These are phyloP conservation scores for Drosophila lacicola DNA, from an alignment of 2,888 invertebrate species.

Conservation along the genomic window DNA sequence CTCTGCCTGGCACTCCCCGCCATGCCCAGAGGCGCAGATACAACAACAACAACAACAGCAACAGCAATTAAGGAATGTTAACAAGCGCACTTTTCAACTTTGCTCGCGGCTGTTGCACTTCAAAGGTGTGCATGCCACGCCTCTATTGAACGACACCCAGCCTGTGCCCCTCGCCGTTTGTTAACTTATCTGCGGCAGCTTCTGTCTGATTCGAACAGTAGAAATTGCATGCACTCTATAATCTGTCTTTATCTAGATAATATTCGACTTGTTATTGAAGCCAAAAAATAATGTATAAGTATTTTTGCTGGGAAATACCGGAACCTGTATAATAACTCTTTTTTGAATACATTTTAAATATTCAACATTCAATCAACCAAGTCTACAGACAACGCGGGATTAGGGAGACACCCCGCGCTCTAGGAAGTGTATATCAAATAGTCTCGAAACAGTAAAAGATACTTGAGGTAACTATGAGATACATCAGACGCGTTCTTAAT, in stretches of 20 bases:
- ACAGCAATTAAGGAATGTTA: slow-evolving; percentile 80
- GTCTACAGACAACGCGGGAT: background rate
- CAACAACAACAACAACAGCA: slow-evolving; percentile 41
- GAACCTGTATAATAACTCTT: too few relatives aligned
- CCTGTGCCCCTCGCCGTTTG: background rate
- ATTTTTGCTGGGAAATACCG: too few relatives aligned
- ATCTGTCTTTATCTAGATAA: background rate
- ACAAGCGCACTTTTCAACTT: slow-evolving; percentile 81
- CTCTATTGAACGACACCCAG: slow-evolving; percentile 12
- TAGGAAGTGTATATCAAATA: slow-evolving; percentile 6
- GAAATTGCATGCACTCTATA: slow-evolving; percentile 1
- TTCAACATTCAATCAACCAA: too few relatives aligned
- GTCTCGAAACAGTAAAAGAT: slow-evolving; percentile 3
- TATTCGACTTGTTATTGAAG: background rate
- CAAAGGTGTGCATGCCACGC: slow-evolving; percentile 70
- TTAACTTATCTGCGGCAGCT: slow-evolving; percentile 32
- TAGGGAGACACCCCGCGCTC: background rate
- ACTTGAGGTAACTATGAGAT: slow-evolving; percentile 26
- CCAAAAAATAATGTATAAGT: background rate
- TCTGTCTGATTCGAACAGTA: slow-evolving; percentile 41
- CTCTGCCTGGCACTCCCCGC: slow-evolving; percentile 9
- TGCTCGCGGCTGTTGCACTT: slow-evolving; percentile 76
- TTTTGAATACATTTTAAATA: too few relatives aligned
- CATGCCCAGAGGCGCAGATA: slow-evolving; percentile 23
- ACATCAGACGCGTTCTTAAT: slow-evolving; percentile 53